These are phyloP conservation scores for Drosophila pandora DNA, from an alignment of 1,140 invertebrate species.

Conservation along the genomic window DNA sequence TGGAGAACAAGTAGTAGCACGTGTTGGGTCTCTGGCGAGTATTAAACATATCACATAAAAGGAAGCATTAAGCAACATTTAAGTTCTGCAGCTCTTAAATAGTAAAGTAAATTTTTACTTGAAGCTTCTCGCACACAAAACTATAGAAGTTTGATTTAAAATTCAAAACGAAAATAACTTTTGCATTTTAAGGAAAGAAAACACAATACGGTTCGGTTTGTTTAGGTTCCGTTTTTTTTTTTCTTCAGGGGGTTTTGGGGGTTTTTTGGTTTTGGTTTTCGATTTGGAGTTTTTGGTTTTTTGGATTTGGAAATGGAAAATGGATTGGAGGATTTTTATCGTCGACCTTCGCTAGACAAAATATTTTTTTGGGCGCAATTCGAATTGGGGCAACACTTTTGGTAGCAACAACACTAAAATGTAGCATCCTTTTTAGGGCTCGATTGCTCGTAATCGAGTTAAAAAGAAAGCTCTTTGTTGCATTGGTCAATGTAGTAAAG, in stretches of 20 bases:
- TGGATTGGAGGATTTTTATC: not conserved
- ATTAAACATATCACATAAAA: constrained; percentile 33
- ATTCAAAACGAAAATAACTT: constrained; percentile 32
- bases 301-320: not conserved
- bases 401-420: constrained; percentile 57
- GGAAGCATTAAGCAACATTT: constrained; percentile 44
- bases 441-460: constrained; percentile 16
- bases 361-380: constrained; percentile 60
- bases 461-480: constrained; percentile 81
- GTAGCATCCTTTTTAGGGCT: constrained; percentile 70
- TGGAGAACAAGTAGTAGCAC: constrained; percentile 34
- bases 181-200: constrained; percentile 18
- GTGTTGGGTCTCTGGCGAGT: constrained; percentile 35
- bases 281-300: constrained; percentile 3
- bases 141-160: constrained; percentile 5
- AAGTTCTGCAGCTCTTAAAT: constrained; percentile 47
- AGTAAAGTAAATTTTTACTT: constrained; percentile 34
- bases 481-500: constrained; percentile 83
- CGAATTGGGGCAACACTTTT: constrained; percentile 38
- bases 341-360: constrained; percentile 49
- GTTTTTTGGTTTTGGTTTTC: constrained; percentile 30
- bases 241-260: not conserved
- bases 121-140: constrained; percentile 43
- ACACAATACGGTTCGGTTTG: constrained; percentile 38
- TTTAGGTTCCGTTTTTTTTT: constrained; percentile 20